A percentile compares a stretch with the other conserved stretches of the same genome.
These are phyloP conservation scores for Drosophila biarmipes DNA, from an alignment of 1,140 invertebrate genomes.

Conservation along the genomic window DNA sequence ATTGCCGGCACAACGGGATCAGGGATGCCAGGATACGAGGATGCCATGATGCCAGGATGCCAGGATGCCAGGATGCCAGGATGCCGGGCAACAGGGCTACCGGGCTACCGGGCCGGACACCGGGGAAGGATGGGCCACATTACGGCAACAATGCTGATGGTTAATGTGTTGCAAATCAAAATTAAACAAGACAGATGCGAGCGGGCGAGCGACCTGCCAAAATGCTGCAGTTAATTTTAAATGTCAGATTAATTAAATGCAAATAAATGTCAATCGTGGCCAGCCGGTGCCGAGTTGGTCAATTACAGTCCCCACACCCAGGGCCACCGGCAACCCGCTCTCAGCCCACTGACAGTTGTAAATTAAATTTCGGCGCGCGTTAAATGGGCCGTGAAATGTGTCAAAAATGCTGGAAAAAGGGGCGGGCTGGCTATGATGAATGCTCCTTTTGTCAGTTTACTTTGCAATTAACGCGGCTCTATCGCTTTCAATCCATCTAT, in stretches of 20 bases:
- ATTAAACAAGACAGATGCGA: constrained; percentile 72
- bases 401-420: constrained; percentile 30
- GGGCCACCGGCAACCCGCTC: no score
- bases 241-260: constrained; percentile 81
- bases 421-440: constrained; percentile 44
- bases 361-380: constrained; percentile 58
- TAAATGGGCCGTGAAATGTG: constrained; percentile 66
- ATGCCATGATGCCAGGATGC: no score
- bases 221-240: constrained; percentile 74
- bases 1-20: constrained; percentile 54
- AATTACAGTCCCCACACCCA: constrained; percentile 16
- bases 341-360: constrained; percentile 21
- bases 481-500: not conserved
- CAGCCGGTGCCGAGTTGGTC: constrained; percentile 44
- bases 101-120: no score
- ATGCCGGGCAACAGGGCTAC: no score
- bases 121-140: not conserved
- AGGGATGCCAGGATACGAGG: not conserved
- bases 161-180: constrained; percentile 81
- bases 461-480: constrained; percentile 41
- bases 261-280: constrained; percentile 72
- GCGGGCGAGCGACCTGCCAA: constrained; percentile 10
- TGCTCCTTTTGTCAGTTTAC: constrained; percentile 34
- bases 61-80: no score
- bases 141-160: constrained; percentile 36